Evolutionary conservation across 2,113 vertebrate species (phyloP).

Genomic region (Daubentonia madagascariensis): DNA sequence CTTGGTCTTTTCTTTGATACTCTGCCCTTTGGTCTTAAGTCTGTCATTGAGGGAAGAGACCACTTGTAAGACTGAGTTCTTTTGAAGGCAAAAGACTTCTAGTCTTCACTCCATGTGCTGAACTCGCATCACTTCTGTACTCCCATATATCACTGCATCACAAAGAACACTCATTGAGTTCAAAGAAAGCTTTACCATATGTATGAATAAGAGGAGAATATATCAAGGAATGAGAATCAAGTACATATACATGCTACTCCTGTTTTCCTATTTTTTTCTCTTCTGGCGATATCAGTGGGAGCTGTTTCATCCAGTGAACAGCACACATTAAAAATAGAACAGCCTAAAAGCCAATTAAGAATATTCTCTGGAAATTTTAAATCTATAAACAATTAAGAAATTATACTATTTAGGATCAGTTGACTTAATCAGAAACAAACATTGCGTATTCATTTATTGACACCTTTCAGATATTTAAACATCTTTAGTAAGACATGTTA

Average conservation of each 20-base stretch:
- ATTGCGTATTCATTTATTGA: background rate
- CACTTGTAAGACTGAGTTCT: conserved; percentile 33
- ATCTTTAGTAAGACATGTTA: background rate
- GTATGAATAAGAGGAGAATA: background rate
- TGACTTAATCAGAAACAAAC: background rate
- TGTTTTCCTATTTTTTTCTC: background rate
- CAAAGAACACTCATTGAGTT: background rate
- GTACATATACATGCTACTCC: background rate
- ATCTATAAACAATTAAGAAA: background rate
- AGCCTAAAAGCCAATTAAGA: background rate
- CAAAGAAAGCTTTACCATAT: background rate
- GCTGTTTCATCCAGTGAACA: background rate
- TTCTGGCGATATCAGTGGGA: background rate
- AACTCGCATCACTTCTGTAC: background rate
- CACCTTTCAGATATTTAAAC: background rate
- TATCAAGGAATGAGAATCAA: background rate
- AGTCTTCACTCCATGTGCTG: background rate
- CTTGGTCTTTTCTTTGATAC: background rate
- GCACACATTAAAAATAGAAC: background rate
- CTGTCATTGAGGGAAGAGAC: background rate
- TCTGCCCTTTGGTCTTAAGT: background rate
- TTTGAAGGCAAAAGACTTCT: conserved; percentile 33
- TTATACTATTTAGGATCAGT: background rate
- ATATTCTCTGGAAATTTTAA: background rate
- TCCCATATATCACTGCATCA: background rate